A percentile compares a stretch with the other conserved stretches of the same genome.
Conservation (phyloP, 1,140 invertebrate species). For the Drosophila insularis region DNA sequence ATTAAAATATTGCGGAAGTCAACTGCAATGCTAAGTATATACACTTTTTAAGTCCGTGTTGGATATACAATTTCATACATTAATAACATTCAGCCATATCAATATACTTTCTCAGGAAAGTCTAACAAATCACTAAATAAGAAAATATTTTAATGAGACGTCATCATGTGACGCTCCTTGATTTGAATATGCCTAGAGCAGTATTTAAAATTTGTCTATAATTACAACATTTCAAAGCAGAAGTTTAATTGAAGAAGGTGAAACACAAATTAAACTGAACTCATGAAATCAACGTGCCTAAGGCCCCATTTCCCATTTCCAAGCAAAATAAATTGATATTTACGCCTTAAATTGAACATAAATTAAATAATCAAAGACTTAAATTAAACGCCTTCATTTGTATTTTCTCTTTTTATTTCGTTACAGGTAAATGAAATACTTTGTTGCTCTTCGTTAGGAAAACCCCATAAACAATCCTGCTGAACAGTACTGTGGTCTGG, state of each 20-base stretch:
- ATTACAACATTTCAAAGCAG: neutral
- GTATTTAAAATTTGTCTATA: neutral
- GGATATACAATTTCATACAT: no score
- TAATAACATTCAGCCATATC: no score
- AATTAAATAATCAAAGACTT: neutral
- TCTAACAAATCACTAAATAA: no score
- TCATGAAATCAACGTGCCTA: neutral
- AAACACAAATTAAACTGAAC: neutral
- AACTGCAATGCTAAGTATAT: neutral
- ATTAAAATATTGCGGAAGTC: neutral
- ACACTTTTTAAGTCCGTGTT: no score
- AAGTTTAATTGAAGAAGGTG: neutral
- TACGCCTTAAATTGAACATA: neutral
- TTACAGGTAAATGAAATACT: slow-evolving; percentile 60
- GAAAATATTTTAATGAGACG: neutral
- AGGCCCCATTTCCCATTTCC: neutral
- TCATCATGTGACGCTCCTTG: neutral
- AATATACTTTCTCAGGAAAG: no score
- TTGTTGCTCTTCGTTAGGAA: neutral
- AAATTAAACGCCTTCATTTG: neutral
- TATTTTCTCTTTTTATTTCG: slow-evolving; percentile 14
- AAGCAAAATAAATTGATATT: neutral
- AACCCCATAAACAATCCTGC: neutral
- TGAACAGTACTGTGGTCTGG: slow-evolving; percentile 1
- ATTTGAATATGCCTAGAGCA: neutral